Evolutionary conservation across 35 echinoderm and acorn worm species (phyloP), one percentile per base, ranked within the genome.

Genomic region (Amphiura filiformis): DNA sequence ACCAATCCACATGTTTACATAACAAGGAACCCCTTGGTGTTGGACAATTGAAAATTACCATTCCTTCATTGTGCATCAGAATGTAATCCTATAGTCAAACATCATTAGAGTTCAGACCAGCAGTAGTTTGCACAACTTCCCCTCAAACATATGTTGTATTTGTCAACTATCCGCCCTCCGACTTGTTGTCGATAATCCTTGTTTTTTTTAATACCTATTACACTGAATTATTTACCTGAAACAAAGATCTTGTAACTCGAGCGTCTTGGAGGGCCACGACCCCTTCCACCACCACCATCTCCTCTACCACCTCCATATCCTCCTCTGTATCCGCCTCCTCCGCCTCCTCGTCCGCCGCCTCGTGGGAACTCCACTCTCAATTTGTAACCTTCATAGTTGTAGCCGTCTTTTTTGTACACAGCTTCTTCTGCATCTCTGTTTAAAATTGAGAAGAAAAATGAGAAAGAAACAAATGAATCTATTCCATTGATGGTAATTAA

Each of bases 361-460:
- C 85, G 9, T 28, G 86, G 86, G 40, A 79, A 88, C 33, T 88
- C 86, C 17, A 88, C 86, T 42, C 86, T 75, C 17, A 88, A 31
- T 80, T 40, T 40, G 34, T 88, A 88, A 13, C 86, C 86, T 49
- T 88, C 86, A 57, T 88, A 88, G 31, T 88, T 70, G 22, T 79
- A 79, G 0, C 76, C 75, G 37, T 88, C 76, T 32, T 76, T 39
- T 1, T 26, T 32, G 20, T 41, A 31, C 34, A 88, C 86, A 37
- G 86, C 86, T 52, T 88, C 86, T 56, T 88, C 86, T 1, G 86
- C 86, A 88, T 79, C 86, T 33, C 86, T 88, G 84, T 13, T n/a
- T n/a, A n/a, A n/a, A n/a, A n/a, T n/a, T n/a, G n/a, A n/a, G n/a
- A n/a, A n/a, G n/a, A n/a, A n/a, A n/a, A n/a, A n/a, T n/a, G n/a